These are phyloP conservation scores for Perithous albicinctus DNA, from an alignment of 2,888 invertebrate species.

Conservation along the genomic window DNA sequence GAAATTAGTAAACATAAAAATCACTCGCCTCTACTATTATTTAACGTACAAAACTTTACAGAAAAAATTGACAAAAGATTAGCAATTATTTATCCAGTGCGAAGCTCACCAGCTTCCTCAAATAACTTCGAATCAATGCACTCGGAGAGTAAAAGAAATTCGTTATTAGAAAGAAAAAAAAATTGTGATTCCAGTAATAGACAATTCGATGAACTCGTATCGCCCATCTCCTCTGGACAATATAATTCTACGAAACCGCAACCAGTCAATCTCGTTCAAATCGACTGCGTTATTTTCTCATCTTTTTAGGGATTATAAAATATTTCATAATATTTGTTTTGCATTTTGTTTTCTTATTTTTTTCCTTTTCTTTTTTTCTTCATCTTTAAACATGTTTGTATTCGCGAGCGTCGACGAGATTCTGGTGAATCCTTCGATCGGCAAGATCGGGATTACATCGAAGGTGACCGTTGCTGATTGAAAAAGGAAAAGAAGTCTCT, in stretches of 20 bases:
- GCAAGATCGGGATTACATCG: conserved; percentile 20
- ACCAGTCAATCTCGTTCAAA: conserved; percentile 43
- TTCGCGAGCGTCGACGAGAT: conserved; percentile 52
- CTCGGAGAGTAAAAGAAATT: not conserved
- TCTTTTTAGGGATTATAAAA: conserved; percentile 57
- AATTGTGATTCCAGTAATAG: not conserved
- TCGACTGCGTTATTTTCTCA: conserved; percentile 19
- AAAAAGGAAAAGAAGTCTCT: conserved; percentile 3
- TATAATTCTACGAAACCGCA: conserved; percentile 8
- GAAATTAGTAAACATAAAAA: too few species aligned
- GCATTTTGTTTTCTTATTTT: conserved; percentile 3
- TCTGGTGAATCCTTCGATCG: conserved; percentile 24
- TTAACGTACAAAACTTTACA: too few species aligned
- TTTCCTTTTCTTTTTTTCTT: conserved; percentile 12
- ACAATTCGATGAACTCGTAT: conserved; percentile 6
- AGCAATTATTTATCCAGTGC: not conserved
- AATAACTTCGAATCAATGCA: conserved; percentile 11
- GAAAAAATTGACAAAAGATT: too few species aligned
- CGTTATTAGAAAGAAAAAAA: not conserved
- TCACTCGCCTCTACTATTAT: too few species aligned
- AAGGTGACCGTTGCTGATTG: conserved; percentile 17
- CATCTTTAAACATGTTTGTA: conserved; percentile 27
- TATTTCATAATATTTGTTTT: conserved; percentile 54
- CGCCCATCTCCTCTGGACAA: conserved; percentile 12
- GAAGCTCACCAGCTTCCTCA: not conserved